These are phyloP conservation scores for Ommatoiulus sabulosus DNA, from an alignment of 2,888 invertebrate species.

Conservation along the genomic window DNA sequence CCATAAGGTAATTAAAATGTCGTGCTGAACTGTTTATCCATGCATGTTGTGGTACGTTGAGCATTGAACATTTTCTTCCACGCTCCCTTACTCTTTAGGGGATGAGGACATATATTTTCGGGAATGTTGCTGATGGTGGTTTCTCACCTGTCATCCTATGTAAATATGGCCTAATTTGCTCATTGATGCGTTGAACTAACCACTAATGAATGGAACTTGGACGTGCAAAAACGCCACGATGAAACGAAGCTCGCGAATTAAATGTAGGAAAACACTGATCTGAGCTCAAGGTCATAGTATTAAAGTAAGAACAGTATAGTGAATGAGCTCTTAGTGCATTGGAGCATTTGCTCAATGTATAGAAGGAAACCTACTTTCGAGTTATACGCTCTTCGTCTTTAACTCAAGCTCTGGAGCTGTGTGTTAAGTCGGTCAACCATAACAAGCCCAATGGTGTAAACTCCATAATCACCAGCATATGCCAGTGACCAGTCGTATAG, in stretches of 20 bases:
- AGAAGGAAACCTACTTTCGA: not conserved
- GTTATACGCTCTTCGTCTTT: no score
- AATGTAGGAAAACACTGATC: not conserved
- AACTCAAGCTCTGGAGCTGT: no score
- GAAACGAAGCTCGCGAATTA: not conserved
- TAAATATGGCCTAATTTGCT: not conserved
- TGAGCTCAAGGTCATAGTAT: no score
- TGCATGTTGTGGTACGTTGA: not conserved
- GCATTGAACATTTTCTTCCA: conserved; percentile 5
- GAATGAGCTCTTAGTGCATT: not conserved
- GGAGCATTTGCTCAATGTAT: not conserved
- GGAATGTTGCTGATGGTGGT: not conserved
- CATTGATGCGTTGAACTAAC: not conserved
- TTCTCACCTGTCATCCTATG: not conserved
- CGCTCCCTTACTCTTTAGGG: not conserved
- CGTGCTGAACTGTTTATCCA: not conserved
- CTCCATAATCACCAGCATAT: not conserved
- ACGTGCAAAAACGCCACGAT: not conserved
- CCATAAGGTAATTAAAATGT: conserved; percentile 36
- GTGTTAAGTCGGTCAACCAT: no score
- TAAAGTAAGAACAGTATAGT: no score
- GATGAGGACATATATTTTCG: not conserved
- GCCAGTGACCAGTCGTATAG: no score
- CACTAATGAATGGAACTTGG: not conserved
- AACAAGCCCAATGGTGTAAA: not conserved